A percentile compares a stretch with the other conserved stretches of the same genome.
Conservation (phyloP, 2,113 vertebrate genomes). For the Entelurus aequoreus region DNA sequence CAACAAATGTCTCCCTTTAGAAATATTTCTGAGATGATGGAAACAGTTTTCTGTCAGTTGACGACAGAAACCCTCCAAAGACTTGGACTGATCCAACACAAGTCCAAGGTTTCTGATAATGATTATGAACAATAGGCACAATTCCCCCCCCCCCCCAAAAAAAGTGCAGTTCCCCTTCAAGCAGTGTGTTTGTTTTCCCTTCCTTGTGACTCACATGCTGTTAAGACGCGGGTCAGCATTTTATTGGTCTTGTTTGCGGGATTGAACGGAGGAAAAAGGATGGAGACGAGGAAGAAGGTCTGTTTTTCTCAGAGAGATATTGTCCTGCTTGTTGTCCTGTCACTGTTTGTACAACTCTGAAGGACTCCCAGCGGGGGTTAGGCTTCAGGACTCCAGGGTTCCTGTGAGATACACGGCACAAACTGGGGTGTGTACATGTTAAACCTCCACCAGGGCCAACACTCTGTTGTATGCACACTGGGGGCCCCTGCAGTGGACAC, state of each 20-base stretch:
- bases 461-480: slow-evolving; percentile 1
- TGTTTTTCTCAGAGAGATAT: slow-evolving; percentile 60
- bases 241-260: slow-evolving; percentile 44
- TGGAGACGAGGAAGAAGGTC: slow-evolving; percentile 67
- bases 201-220: slow-evolving; percentile 5
- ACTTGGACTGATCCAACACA: too few species aligned
- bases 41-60: too few species aligned
- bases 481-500: slow-evolving; percentile 21
- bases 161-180: background rate
- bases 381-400: slow-evolving; percentile 68
- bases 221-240: slow-evolving; percentile 16
- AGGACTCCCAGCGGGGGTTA: slow-evolving; percentile 42
- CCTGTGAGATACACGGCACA: slow-evolving; percentile 46
- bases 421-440: slow-evolving; percentile 13
- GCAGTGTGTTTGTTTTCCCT: background rate
- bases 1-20: too few species aligned
- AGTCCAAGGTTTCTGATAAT: too few species aligned
- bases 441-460: too few species aligned
- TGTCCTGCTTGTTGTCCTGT: slow-evolving; percentile 46
- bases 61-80: too few species aligned
- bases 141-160: rapidly evolving
- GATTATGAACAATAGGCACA: too few species aligned
- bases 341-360: slow-evolving; percentile 66
- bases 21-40: too few species aligned
- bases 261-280: slow-evolving; percentile 41